These are phyloP conservation scores for Drosophila setifemur DNA, from an alignment of 1,140 invertebrate genomes.

Conservation along the genomic window DNA sequence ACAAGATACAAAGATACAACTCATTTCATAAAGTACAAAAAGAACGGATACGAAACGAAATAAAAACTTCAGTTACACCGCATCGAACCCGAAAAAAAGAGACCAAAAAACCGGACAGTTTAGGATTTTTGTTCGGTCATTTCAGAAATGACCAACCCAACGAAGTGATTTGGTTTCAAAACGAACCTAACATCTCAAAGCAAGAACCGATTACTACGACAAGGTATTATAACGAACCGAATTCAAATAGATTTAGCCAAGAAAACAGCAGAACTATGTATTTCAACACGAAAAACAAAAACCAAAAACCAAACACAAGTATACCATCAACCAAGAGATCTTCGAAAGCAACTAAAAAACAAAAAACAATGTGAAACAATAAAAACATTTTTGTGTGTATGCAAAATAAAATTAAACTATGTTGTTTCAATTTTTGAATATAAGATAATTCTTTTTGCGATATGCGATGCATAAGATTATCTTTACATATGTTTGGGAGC, in stretches of 20 bases:
- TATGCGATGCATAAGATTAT: too few relatives aligned
- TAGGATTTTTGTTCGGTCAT: conserved; percentile 35
- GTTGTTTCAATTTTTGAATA: not conserved
- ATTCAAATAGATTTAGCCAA: conserved; percentile 41
- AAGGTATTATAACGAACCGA: conserved; percentile 20
- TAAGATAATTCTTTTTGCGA: too few relatives aligned
- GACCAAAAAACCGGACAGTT: conserved; percentile 23
- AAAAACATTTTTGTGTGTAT: conserved; percentile 74
- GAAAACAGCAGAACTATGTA: conserved; percentile 32
- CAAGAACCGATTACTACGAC: conserved; percentile 7
- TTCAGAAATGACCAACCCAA: conserved; percentile 23
- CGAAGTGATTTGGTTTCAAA: conserved; percentile 73
- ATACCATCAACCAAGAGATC: conserved; percentile 39
- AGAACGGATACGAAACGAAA: conserved; percentile 8
- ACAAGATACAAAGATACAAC: conserved; percentile 31
- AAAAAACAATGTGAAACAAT: conserved; percentile 62
- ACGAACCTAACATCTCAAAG: conserved; percentile 25
- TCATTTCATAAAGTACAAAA: conserved; percentile 45
- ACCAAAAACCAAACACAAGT: conserved; percentile 38
- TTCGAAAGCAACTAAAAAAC: conserved; percentile 18
- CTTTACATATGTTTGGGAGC: too few relatives aligned
- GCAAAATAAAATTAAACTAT: conserved; percentile 35
- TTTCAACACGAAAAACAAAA: too few relatives aligned
- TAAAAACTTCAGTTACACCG: not conserved
- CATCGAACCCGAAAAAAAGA: not conserved